phyloP scores from a whole-genome alignment of 2,888 invertebrate genomes.

The Charanyca ferruginea region DNA sequence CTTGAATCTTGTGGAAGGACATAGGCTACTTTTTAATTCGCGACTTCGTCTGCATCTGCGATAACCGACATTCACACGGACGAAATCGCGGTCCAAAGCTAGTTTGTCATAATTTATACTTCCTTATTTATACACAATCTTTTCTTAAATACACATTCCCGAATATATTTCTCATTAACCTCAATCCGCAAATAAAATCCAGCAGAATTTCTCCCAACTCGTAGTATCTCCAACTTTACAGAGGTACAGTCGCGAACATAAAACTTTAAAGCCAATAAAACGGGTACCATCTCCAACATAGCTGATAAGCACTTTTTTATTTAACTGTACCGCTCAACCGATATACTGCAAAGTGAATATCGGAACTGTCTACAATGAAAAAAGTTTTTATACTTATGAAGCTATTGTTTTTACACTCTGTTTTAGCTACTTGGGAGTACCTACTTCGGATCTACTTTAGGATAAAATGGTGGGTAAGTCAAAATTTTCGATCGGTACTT shows the following conservation, averaged over 20 bases:
- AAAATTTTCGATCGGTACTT: background rate
- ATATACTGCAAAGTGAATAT: constrained; percentile 61
- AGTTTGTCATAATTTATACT: background rate
- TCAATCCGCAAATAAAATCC: constrained; percentile 28
- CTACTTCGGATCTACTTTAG: constrained; percentile 7
- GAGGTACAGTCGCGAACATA: constrained; percentile 77
- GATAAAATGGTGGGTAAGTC: background rate
- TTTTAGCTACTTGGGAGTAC: background rate
- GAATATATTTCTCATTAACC: constrained; percentile 21
- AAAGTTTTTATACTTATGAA: constrained; percentile 40
- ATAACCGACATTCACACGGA: too few species aligned
- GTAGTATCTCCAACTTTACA: constrained; percentile 64
- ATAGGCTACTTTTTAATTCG: too few species aligned
- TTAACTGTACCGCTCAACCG: constrained; percentile 75
- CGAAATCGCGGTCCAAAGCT: too few species aligned
- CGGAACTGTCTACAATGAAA: constrained; percentile 24
- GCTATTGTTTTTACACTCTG: constrained; percentile 7
- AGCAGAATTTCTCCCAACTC: constrained; percentile 40
- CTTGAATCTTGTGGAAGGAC: too few species aligned
- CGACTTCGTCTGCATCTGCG: too few species aligned
- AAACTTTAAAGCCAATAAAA: constrained; percentile 89
- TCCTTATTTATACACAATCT: background rate
- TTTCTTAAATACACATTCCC: background rate
- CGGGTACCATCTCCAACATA: constrained; percentile 79
- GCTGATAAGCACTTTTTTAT: constrained; percentile 89